phyloP scores from a whole-genome alignment of 1,140 invertebrate species.

The Cephus cinctus region DNA sequence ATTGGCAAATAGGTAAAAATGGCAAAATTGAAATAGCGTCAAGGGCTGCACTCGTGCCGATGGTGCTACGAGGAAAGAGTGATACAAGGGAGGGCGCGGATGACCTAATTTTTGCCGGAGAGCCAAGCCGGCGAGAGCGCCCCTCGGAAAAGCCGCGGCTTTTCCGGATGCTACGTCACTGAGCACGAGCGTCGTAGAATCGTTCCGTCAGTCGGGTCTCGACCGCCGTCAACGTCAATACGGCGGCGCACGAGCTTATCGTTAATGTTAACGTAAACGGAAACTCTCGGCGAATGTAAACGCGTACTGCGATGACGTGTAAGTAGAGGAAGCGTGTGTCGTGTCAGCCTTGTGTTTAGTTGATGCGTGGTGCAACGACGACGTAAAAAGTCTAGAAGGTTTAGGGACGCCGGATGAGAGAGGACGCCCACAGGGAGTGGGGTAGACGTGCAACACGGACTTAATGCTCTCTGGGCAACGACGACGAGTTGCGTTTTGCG shows the following conservation, averaged over 20 bases:
- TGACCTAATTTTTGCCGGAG: conserved; percentile 41
- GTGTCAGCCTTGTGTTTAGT: too few relatives aligned
- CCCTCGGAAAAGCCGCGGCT: conserved; percentile 37
- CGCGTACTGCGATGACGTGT: conserved; percentile 10
- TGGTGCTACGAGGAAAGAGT: not conserved
- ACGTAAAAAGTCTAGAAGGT: too few relatives aligned
- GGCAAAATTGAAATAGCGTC: too few relatives aligned
- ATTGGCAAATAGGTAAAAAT: too few relatives aligned
- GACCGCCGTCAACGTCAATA: conserved; percentile 53
- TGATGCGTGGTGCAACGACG: too few relatives aligned
- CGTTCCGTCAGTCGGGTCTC: conserved; percentile 53
- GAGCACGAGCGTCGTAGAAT: conserved; percentile 39
- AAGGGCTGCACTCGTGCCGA: not conserved
- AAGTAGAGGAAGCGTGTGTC: not conserved
- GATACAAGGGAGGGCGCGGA: not conserved
- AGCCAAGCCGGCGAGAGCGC: conserved; percentile 15
- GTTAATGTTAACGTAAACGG: too few relatives aligned
- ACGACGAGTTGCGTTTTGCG: too few relatives aligned
- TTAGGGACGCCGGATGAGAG: too few relatives aligned
- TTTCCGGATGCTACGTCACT: conserved; percentile 54
- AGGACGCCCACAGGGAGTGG: too few relatives aligned
- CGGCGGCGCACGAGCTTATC: conserved; percentile 34
- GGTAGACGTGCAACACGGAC: too few relatives aligned
- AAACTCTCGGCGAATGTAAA: conserved; percentile 18
- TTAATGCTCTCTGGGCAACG: too few relatives aligned